Evolutionary conservation across 2,888 invertebrate species (phyloP), one percentile per base, ranked within the genome.

Genomic region (Synanthedon tipuliformis): DNA sequence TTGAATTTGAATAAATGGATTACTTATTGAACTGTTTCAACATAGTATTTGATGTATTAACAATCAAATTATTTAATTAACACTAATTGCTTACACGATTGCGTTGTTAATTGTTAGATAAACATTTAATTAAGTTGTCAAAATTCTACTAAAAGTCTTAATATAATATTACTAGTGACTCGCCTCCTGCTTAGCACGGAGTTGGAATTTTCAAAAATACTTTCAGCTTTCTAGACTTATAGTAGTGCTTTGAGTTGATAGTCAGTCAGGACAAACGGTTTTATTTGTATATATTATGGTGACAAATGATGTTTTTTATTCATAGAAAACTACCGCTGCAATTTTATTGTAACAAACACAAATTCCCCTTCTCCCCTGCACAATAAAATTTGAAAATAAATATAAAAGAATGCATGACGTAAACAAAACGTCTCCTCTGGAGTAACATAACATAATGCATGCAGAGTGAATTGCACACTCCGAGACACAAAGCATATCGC

Each of bases 31-130:
- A 56, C 57, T 54, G 55, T 56, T 59, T 62, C 68, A 73, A 54
- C 45, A 56, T 64, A 60, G 65, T 67, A 75, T 78, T 23, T 76
- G 73, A 56, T 59, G 57, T 69, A 75, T 74, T 75, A 75, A 74
- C 76, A 73, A 76, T 73, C 63, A 64, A 71, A 65, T 66, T 71
- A 70, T 65, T 66, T 59, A 23, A 53, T 51, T 55, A 51, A 40
- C 15, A 12, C 41, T 23, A 41, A n/a, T 15, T 65, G 65, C 62
- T 61, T 64, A 66, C 65, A 59, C 59, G 55, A 70, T 68, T 70
- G 65, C 63, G 64, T 60, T 57, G 59, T 65, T 62, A 66, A 64
- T 61, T 60, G 63, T 61, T 63, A 53, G 53, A 55, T 56, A 65
- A 66, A 71, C 63, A 65, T 65, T 63, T 62, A 56, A 56, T 55